These are phyloP conservation scores for Camponotus vicinus DNA, from an alignment of 1,140 invertebrate genomes.

Conservation along the genomic window DNA sequence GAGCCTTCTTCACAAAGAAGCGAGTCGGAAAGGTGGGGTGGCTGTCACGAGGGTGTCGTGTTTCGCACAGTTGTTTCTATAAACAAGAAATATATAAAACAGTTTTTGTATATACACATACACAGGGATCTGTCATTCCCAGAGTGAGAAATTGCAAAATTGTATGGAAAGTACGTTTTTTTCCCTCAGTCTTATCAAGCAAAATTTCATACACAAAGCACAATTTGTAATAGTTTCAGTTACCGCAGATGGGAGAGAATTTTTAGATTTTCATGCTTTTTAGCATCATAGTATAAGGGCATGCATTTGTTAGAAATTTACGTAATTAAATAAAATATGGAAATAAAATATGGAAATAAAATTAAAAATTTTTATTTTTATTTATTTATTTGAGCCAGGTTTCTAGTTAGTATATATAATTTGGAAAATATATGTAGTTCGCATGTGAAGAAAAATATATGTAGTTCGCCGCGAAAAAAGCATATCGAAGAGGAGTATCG, in stretches of 20 bases:
- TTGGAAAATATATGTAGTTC: neutral
- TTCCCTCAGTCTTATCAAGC: neutral
- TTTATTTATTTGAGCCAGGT: too few species aligned
- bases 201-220: neutral
- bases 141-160: slow-evolving; percentile 40
- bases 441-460: neutral
- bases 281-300: neutral
- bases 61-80: slow-evolving; percentile 79
- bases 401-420: too few species aligned
- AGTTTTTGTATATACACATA: neutral
- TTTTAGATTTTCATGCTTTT: neutral
- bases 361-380: too few species aligned
- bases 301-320: too few species aligned
- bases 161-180: neutral
- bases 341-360: too few species aligned
- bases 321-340: too few species aligned
- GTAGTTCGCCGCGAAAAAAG: slow-evolving; percentile 1
- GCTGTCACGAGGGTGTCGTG: slow-evolving; percentile 73
- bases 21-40: slow-evolving; percentile 51
- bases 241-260: neutral
- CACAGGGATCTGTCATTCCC: neutral
- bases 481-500: neutral
- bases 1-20: slow-evolving; percentile 70
- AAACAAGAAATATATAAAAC: slow-evolving; percentile 73
- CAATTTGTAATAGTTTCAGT: neutral